Conservation (phyloP, 2,113 vertebrate genomes). For the Cyphomyrus discorhynchus region DNA sequence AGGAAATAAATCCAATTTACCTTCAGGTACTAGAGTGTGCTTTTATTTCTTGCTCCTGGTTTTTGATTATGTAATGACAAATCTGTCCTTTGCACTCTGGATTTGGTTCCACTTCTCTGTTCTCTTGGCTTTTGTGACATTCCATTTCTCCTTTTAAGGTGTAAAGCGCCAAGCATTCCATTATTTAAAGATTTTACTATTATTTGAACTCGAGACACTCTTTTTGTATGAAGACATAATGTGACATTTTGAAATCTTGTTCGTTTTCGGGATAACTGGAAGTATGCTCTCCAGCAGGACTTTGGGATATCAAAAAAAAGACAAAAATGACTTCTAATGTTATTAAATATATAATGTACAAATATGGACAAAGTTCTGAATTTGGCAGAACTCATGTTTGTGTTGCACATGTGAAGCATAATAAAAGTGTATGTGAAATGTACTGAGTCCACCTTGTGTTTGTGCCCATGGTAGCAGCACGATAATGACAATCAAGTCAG, state of each 20-base stretch:
- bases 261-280: conserved; percentile 62
- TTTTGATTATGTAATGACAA: conserved; percentile 53
- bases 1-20: conserved; percentile 83
- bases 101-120: conserved; percentile 51
- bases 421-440: conserved; percentile 69
- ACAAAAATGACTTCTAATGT: conserved; percentile 54
- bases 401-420: conserved; percentile 75
- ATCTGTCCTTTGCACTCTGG: conserved; percentile 51
- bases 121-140: conserved; percentile 46
- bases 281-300: conserved; percentile 55
- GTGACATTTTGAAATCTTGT: conserved; percentile 64
- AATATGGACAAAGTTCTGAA: conserved; percentile 67
- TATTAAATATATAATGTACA: conserved; percentile 70
- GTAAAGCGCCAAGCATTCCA: conserved; percentile 55
- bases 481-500: not conserved
- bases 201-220: conserved; percentile 67
- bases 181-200: conserved; percentile 67
- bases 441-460: not conserved
- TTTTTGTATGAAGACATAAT: conserved; percentile 70
- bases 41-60: conserved; percentile 45
- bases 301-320: conserved; percentile 41
- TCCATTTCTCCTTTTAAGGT: conserved; percentile 52
- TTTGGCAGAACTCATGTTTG: conserved; percentile 69
- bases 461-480: not conserved
- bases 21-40: conserved; percentile 58